phyloP scores from a whole-genome alignment of 2,888 invertebrate species.

The Acleris laterana region DNA sequence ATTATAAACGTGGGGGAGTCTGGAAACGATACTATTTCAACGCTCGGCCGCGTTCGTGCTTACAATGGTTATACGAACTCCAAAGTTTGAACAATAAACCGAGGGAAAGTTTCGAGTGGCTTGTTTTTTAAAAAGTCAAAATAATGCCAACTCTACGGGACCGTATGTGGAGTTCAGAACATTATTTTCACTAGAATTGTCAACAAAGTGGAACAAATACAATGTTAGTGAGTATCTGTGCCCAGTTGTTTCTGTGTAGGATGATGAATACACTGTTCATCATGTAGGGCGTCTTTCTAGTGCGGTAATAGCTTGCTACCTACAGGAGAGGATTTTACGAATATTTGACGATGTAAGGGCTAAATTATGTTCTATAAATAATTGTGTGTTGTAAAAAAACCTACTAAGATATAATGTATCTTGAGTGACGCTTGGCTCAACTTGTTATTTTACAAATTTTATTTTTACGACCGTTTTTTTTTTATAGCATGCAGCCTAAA shows the following conservation, averaged over 20 bases:
- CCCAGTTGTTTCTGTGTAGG: conserved; percentile 17
- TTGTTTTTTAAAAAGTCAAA: conserved; percentile 46
- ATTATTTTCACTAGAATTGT: conserved; percentile 33
- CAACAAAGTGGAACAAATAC: conserved; percentile 33
- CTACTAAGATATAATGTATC: too few relatives aligned
- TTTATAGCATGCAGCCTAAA: too few relatives aligned
- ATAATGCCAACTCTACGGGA: conserved; percentile 39
- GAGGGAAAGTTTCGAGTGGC: conserved; percentile 50
- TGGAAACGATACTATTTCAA: conserved; percentile 14
- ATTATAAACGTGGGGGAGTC: background rate
- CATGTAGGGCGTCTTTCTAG: too few relatives aligned
- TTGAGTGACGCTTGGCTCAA: too few relatives aligned
- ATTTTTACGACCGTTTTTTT: too few relatives aligned
- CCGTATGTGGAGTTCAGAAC: conserved; percentile 31
- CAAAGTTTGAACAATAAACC: conserved; percentile 47
- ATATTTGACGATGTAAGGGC: too few relatives aligned
- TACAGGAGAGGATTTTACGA: too few relatives aligned
- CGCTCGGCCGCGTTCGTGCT: conserved; percentile 7
- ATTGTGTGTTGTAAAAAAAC: too few relatives aligned
- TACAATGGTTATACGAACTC: conserved; percentile 40
- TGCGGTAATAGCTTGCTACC: too few relatives aligned
- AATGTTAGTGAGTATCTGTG: conserved; percentile 21
- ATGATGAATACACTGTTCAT: background rate
- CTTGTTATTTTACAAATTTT: too few relatives aligned
- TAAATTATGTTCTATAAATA: too few relatives aligned